These are phyloP conservation scores for Ceuthmochares aereus DNA, from an alignment of 2,113 vertebrate species.

Conservation along the genomic window DNA sequence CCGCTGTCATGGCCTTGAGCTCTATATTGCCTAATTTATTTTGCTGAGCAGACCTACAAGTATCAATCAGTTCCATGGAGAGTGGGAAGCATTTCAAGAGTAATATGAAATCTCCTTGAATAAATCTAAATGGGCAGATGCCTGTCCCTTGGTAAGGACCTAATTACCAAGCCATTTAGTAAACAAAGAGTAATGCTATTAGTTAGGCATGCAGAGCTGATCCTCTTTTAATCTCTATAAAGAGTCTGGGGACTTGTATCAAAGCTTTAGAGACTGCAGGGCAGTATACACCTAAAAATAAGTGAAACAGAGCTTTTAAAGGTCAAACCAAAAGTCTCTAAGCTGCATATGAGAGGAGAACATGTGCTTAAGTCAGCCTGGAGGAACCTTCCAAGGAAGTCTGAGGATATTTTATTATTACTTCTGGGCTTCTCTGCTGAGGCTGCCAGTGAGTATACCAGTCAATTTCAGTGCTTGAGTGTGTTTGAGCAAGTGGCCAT, in stretches of 20 bases:
- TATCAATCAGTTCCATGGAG: not conserved
- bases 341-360: not conserved
- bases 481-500: not conserved
- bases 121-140: not conserved
- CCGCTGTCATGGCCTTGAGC: not conserved
- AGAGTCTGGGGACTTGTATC: not conserved
- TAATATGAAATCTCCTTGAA: not conserved
- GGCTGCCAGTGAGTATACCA: not conserved
- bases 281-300: not conserved
- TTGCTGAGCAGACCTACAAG: not conserved
- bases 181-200: slow-evolving; percentile 22
- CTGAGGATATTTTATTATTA: not conserved
- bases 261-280: not conserved
- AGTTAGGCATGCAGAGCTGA: not conserved
- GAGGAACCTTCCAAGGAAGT: not conserved
- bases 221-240: not conserved
- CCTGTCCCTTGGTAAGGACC: not conserved
- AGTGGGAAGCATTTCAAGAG: not conserved
- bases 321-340: not conserved
- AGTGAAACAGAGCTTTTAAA: not conserved
- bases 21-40: not conserved
- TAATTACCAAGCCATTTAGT: not conserved
- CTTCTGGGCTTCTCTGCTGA: not conserved
- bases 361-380: not conserved
- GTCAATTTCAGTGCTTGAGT: not conserved